These are phyloP conservation scores for Drosophila basisetae DNA, from an alignment of 2,888 invertebrate species.

Conservation along the genomic window DNA sequence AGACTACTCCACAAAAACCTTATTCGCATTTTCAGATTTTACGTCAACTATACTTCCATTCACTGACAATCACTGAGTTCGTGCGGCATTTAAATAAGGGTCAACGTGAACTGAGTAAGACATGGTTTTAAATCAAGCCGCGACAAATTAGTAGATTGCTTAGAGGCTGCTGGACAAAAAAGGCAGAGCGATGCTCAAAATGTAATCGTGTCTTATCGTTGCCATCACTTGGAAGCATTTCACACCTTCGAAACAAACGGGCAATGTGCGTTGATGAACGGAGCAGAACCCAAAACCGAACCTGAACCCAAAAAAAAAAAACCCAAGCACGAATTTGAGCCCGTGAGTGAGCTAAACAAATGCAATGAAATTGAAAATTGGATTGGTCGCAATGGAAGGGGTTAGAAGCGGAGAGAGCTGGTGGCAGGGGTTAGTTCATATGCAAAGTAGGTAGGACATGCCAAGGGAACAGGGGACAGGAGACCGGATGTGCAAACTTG, in stretches of 20 bases:
- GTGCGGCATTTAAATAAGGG: neutral
- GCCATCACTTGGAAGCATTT: slow-evolving; percentile 46
- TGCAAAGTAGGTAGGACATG: slow-evolving; percentile 72
- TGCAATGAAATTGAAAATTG: slow-evolving; percentile 72
- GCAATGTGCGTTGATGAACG: slow-evolving; percentile 6
- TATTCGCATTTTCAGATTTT: neutral
- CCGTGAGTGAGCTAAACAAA: slow-evolving; percentile 24
- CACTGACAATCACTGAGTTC: no score
- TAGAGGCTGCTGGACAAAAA: neutral
- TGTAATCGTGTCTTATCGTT: slow-evolving; percentile 49
- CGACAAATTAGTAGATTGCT: slow-evolving; percentile 40
- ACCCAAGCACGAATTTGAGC: slow-evolving; percentile 1
- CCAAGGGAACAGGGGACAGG: neutral
- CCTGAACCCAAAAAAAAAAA: slow-evolving; percentile 6
- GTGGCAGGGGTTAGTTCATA: slow-evolving; percentile 37
- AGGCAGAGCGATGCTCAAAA: slow-evolving; percentile 5
- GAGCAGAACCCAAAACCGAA: slow-evolving; percentile 17
- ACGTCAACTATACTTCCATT: neutral
- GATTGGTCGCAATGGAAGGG: slow-evolving; percentile 42
- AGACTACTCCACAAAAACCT: neutral
- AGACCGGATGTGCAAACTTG: slow-evolving; percentile 63
- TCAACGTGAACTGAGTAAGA: neutral
- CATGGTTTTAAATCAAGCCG: neutral
- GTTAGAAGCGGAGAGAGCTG: slow-evolving; percentile 1
- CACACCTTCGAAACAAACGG: slow-evolving; percentile 51